Conservation (phyloP, 2,797 vertebrate species). For the Malurus leucopterus region DNA sequence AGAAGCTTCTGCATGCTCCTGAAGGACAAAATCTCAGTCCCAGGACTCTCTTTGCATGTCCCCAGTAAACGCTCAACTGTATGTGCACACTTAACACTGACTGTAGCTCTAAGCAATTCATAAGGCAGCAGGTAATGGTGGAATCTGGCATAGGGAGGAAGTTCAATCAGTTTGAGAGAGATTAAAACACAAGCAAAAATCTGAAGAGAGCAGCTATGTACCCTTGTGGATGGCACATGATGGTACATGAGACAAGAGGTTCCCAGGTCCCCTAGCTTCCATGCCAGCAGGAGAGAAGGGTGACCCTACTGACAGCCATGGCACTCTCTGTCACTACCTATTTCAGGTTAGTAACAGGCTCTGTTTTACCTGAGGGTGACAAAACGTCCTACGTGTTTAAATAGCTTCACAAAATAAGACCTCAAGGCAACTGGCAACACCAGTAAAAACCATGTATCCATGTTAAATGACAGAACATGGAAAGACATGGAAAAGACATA, state of each 20-base stretch:
- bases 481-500: background rate
- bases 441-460: background rate
- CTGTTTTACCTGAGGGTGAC: background rate
- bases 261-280: background rate
- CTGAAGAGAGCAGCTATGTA: background rate
- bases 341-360: background rate
- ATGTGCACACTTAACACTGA: background rate
- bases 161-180: background rate
- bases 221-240: background rate
- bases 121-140: background rate
- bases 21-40: background rate
- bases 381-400: background rate
- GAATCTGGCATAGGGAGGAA: background rate
- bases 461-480: background rate
- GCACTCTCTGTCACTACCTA: background rate
- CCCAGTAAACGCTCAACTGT: background rate
- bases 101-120: background rate
- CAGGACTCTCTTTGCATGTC: background rate
- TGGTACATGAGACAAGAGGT: fast-evolving
- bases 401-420: background rate
- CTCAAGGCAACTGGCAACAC: background rate
- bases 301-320: background rate
- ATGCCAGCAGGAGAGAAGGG: fast-evolving
- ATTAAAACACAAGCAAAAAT: background rate
- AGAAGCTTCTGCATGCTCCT: background rate